phyloP scores from a whole-genome alignment of 2,888 invertebrate species.

The Tinea semifulvella region DNA sequence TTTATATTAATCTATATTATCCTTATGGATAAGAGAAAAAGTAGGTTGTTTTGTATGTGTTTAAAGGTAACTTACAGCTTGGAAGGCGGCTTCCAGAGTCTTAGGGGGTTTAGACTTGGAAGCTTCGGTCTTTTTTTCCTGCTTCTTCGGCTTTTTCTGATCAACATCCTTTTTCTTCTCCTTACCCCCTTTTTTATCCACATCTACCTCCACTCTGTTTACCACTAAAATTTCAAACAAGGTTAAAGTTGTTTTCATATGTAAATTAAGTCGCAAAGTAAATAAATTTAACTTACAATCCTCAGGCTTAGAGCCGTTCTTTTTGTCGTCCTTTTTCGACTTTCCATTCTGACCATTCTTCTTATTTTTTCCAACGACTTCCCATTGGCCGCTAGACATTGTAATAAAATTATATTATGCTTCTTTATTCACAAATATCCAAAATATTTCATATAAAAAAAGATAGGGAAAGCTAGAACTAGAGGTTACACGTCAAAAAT shows the following conservation, averaged over 20 bases:
- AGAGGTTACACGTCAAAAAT: conserved; percentile 60
- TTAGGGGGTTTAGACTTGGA: conserved; percentile 72
- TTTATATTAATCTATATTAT: too few relatives aligned
- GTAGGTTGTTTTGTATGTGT: too few relatives aligned
- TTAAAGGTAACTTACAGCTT: conserved; percentile 66
- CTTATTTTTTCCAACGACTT: conserved; percentile 76
- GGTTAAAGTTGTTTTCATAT: background rate
- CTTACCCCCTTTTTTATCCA: conserved; percentile 65
- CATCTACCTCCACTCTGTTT: conserved; percentile 69
- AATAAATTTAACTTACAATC: conserved; percentile 69
- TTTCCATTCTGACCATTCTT: conserved; percentile 66
- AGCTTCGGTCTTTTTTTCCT: conserved; percentile 59
- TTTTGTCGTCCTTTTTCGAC: conserved; percentile 69
- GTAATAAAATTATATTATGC: conserved; percentile 20
- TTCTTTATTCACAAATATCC: conserved; percentile 9
- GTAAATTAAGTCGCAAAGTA: conserved; percentile 11
- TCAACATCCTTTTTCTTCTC: conserved; percentile 31
- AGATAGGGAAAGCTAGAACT: conserved; percentile 41
- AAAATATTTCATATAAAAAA: conserved; percentile 45
- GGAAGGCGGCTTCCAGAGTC: conserved; percentile 70
- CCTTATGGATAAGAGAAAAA: too few relatives aligned
- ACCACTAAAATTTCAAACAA: conserved; percentile 64
- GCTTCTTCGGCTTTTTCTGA: conserved; percentile 41
- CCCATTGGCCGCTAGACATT: conserved; percentile 72
- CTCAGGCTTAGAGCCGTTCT: conserved; percentile 75